Evolutionary conservation across 2,888 invertebrate genomes (phyloP), one percentile per base, ranked within the genome.

Genomic region (Linnaemya vulpina): DNA sequence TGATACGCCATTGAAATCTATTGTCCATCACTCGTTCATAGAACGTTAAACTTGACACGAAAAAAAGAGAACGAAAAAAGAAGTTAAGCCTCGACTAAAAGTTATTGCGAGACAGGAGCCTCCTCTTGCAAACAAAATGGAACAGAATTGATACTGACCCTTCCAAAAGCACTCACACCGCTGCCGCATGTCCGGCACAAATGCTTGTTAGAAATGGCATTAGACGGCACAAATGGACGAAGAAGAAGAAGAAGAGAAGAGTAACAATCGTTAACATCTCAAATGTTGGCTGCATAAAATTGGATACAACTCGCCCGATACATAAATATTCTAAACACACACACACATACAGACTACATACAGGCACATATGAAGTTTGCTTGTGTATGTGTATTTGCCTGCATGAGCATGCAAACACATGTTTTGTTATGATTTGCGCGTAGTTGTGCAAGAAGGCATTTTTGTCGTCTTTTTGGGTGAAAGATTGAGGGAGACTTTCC

Each of bases 21-120:
- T 74, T 85, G 77, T 81, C 81, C 81, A 85, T 85, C 84, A 85
- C 43, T 82, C 62, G 62, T 81, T 71, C 75, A 76, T 79, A 75
- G 76, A 79, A 74, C 82, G 68, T 82, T 78, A 82, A 82, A 85
- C 75, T 82, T 85, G 82, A 85, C 82, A 85, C 82, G 82, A 74
- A 71, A 51, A 65, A 77, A 84, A 78, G 70, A 82, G 82, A 74
- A 71, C 60, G 70, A 77, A 84, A 78, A 74, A 82, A 82, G 75
- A 75, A 71, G 79, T 82, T 85, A 78, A 82, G 82, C 85, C 75
- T 51, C 74, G 67, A 82, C 78, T 79, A 82, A n/a, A n/a, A 85
- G 85, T 82, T 82, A 85, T 85, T 82, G 82, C 70, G 82, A 82
- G 85, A 76, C 71, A 82, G 79, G 78, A 85, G 85, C 78, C 85